Evolutionary conservation across 2,797 vertebrate genomes (phyloP).

Genomic region (Hipposideros larvatus): DNA sequence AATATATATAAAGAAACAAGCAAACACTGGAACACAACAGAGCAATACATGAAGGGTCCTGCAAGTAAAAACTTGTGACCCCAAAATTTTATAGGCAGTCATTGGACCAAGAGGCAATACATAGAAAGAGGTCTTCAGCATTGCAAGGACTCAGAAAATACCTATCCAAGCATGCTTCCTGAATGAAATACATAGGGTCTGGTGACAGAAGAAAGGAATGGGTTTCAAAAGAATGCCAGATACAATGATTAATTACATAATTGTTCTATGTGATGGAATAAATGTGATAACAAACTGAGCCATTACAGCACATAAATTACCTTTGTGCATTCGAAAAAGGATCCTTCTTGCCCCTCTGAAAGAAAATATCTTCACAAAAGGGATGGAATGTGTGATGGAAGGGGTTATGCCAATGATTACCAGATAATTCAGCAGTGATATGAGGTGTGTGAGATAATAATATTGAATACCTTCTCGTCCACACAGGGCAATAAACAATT

Average conservation of each 20-base stretch:
- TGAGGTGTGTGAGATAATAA: neutral
- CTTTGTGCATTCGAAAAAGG: neutral
- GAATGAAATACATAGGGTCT: neutral
- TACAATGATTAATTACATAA: neutral
- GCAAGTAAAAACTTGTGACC: neutral
- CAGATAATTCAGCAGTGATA: neutral
- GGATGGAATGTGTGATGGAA: neutral
- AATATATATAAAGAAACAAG: neutral
- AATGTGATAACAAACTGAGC: neutral
- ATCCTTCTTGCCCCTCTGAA: neutral
- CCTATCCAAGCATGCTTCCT: neutral
- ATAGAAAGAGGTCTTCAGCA: neutral
- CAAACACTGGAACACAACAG: neutral
- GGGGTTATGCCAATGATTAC: accelerated
- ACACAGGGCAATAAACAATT: neutral
- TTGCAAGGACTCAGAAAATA: neutral
- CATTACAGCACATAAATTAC: too few relatives aligned
- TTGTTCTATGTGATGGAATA: neutral
- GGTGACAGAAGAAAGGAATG: neutral
- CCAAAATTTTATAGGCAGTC: neutral
- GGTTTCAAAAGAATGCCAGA: neutral
- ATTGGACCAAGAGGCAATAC: neutral
- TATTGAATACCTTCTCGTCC: neutral
- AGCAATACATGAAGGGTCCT: neutral
- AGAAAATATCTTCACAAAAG: neutral